phyloP scores from a whole-genome alignment of 2,797 vertebrate species.

The Agapornis canus region DNA sequence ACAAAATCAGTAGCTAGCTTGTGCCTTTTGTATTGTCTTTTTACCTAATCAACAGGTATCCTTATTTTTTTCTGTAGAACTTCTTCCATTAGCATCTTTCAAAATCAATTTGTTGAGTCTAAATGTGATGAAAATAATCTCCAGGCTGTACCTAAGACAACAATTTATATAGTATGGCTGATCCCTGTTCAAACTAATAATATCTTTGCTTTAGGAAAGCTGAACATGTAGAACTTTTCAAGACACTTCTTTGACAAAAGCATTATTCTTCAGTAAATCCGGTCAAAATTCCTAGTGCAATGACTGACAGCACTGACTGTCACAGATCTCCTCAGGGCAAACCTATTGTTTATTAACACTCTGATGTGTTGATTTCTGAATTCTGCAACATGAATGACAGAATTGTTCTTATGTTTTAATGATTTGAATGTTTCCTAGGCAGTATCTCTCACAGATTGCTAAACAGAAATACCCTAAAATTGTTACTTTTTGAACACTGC shows the following conservation, averaged over 20 bases:
- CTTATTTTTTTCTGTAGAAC: not conserved
- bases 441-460: not conserved
- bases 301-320: not conserved
- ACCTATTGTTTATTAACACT: not conserved
- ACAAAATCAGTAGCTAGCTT: not conserved
- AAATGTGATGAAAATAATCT: not conserved
- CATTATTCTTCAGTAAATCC: not conserved
- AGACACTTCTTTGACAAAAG: not conserved
- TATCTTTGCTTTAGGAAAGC: not conserved
- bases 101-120: not conserved
- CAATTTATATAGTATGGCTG: not conserved
- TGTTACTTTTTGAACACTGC: not conserved
- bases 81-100: not conserved
- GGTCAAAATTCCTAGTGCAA: not conserved
- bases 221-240: not conserved
- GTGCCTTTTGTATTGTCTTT: not conserved
- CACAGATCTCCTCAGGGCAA: not conserved
- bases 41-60: not conserved
- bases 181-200: not conserved
- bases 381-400: not conserved
- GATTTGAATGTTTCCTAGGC: not conserved
- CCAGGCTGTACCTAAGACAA: not conserved
- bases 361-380: not conserved
- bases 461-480: not conserved
- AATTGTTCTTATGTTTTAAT: not conserved